A percentile compares a stretch with the other conserved stretches of the same genome.
phyloP scores from a whole-genome alignment of 2,113 vertebrate species.

The Lagopus muta region DNA sequence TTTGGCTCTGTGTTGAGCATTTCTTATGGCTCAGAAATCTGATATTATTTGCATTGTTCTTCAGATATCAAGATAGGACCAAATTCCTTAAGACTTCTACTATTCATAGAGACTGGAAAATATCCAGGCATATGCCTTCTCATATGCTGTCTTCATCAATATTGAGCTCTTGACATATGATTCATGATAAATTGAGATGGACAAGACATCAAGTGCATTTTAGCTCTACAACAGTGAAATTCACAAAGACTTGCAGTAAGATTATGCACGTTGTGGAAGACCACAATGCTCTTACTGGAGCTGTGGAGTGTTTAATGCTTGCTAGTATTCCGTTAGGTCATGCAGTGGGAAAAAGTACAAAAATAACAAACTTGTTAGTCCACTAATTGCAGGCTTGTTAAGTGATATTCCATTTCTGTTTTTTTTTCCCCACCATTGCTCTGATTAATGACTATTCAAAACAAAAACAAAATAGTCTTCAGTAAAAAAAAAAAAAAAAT shows the following conservation, averaged over 20 bases:
- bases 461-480: not conserved
- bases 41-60: constrained; percentile 65
- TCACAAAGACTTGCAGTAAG: constrained; percentile 64
- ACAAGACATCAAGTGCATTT: constrained; percentile 77
- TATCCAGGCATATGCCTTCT: constrained; percentile 68
- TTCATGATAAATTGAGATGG: constrained; percentile 76
- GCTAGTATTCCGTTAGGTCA: constrained; percentile 68
- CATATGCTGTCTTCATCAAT: constrained; percentile 72
- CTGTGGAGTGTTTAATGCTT: not conserved
- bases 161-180: constrained; percentile 29
- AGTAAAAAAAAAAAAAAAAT: not conserved
- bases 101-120: constrained; percentile 64
- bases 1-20: constrained; percentile 36
- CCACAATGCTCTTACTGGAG: constrained; percentile 45
- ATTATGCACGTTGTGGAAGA: not conserved
- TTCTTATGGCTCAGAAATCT: constrained; percentile 21
- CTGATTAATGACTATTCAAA: constrained; percentile 69
- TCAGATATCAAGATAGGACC: constrained; percentile 58
- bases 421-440: not conserved
- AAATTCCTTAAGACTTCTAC: constrained; percentile 58
- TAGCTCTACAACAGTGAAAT: constrained; percentile 72
- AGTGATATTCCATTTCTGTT: constrained; percentile 71
- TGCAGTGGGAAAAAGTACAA: constrained; percentile 76
- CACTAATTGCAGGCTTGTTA: constrained; percentile 76
- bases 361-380: constrained; percentile 76